phyloP scores from a whole-genome alignment of 53 echinoderm and acorn worm genomes.

The Mesocentrotus franciscanus region DNA sequence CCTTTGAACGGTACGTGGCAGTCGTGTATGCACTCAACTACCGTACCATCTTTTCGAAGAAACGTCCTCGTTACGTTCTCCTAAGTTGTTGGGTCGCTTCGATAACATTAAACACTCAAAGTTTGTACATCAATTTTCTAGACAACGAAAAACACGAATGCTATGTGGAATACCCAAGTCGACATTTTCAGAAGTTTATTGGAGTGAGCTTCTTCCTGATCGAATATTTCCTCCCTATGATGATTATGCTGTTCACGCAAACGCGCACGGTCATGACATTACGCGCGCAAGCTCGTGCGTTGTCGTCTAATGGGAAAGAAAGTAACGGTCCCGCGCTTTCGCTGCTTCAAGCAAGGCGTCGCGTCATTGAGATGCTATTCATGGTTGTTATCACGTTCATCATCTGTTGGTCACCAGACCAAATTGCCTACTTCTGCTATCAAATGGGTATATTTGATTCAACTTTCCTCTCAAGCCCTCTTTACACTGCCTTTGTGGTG shows the following conservation, averaged over 20 bases:
- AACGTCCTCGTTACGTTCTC: slow-evolving; percentile 74
- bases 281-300: slow-evolving; percentile 71
- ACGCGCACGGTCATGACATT: slow-evolving; percentile 78
- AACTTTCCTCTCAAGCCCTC: slow-evolving; percentile 55
- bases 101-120: slow-evolving; percentile 74
- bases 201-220: slow-evolving; percentile 81
- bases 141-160: slow-evolving; percentile 58
- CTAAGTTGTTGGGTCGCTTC: slow-evolving; percentile 72
- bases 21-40: slow-evolving; percentile 86
- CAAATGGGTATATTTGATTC: slow-evolving; percentile 67
- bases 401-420: slow-evolving; percentile 74
- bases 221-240: slow-evolving; percentile 87
- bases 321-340: slow-evolving; percentile 57
- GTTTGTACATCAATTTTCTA: slow-evolving; percentile 74
- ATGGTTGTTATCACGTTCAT: slow-evolving; percentile 74
- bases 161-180: slow-evolving; percentile 72
- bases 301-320: slow-evolving; percentile 44
- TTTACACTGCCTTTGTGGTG: slow-evolving; percentile 65
- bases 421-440: slow-evolving; percentile 67
- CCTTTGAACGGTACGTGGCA: slow-evolving; percentile 86
- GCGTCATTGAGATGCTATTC: slow-evolving; percentile 75
- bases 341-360: slow-evolving; percentile 68
- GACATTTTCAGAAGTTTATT: slow-evolving; percentile 69
- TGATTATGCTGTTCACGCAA: slow-evolving; percentile 87
- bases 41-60: slow-evolving; percentile 77